A percentile compares a stretch with the other conserved stretches of the same genome.
Evolutionary conservation across 2,797 vertebrate species (phyloP).

Genomic region (Echeneis naucrates): DNA sequence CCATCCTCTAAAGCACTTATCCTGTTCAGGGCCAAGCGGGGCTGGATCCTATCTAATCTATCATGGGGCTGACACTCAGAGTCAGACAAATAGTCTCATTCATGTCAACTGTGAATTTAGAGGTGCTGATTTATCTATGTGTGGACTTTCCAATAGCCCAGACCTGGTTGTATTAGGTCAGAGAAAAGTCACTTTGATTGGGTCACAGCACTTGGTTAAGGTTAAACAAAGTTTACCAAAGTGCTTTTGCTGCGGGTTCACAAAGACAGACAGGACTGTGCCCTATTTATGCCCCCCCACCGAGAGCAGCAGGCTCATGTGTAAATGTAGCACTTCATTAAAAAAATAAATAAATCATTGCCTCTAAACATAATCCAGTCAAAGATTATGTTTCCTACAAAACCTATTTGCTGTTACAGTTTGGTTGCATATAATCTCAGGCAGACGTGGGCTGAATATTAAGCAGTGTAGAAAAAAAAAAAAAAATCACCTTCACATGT

Average conservation of each 20-base stretch:
- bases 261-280: no score
- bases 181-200: neutral
- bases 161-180: neutral
- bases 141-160: neutral
- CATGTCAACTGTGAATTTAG: neutral
- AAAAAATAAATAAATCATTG: no score
- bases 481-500: neutral
- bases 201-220: neutral
- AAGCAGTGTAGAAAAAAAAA: neutral
- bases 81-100: neutral
- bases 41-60: neutral
- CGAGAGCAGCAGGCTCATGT: no score
- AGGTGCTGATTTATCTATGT: neutral
- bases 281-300: no score
- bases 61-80: neutral
- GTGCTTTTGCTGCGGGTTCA: no score
- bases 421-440: neutral
- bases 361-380: neutral
- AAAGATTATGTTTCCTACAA: no score
- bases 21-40: slow-evolving; percentile 3
- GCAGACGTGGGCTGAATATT: neutral
- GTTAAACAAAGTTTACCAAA: neutral
- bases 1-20: slow-evolving; percentile 23
- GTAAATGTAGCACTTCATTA: no score
- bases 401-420: neutral